A percentile compares a stretch with the other conserved stretches of the same genome.
phyloP scores from a whole-genome alignment of 2,888 invertebrate genomes.

The Zygothrica quintamaculata region DNA sequence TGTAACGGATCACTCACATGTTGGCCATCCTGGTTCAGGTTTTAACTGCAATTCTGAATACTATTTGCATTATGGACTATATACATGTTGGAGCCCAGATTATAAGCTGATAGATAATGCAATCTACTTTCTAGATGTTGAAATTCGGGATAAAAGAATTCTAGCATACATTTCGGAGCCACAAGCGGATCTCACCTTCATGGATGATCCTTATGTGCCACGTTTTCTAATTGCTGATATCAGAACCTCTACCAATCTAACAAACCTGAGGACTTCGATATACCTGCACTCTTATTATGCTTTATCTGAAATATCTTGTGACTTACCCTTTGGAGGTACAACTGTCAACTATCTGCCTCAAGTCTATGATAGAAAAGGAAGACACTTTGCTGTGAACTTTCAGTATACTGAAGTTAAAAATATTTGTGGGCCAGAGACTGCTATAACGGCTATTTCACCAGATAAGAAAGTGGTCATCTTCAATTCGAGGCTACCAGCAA shows the following conservation, averaged over 20 bases:
- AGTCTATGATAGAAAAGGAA: constrained; percentile 6
- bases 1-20: too few species aligned
- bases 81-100: constrained; percentile 6
- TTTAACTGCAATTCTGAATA: too few species aligned
- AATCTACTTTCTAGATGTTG: constrained; percentile 29
- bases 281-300: constrained; percentile 4
- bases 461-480: too few species aligned
- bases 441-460: too few species aligned
- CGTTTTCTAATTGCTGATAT: constrained; percentile 10
- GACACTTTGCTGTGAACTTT: too few species aligned
- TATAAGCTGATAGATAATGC: constrained; percentile 13
- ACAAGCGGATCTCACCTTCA: neutral
- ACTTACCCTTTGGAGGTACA: neutral
- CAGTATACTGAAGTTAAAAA: too few species aligned
- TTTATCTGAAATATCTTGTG: constrained; percentile 1
- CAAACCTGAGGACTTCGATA: too few species aligned
- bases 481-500: too few species aligned
- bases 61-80: too few species aligned
- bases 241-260: neutral
- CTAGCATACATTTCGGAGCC: constrained; percentile 17
- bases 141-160: constrained; percentile 1
- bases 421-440: too few species aligned
- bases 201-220: neutral
- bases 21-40: too few species aligned
- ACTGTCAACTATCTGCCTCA: constrained; percentile 18